Conservation (phyloP, 2,888 invertebrate genomes). For the Drosophila seclusa region DNA sequence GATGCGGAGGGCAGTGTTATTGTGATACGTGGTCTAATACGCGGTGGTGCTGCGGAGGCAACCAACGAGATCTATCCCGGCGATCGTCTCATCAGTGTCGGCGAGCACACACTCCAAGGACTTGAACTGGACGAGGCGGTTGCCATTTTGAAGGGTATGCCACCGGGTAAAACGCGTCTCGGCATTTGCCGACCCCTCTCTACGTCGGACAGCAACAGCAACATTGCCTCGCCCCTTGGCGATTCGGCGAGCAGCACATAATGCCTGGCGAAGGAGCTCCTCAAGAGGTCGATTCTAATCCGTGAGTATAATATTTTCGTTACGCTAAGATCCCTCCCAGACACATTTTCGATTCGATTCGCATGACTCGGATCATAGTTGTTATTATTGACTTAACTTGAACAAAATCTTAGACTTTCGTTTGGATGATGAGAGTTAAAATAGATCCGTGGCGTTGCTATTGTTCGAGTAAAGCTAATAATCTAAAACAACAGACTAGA, state of each 20-base stretch:
- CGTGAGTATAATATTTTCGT: constrained; percentile 72
- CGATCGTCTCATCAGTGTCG: constrained; percentile 96
- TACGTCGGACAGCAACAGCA: constrained; percentile 85
- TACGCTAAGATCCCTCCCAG: neutral
- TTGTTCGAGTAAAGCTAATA: neutral
- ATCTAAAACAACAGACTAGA: neutral
- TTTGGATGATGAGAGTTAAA: neutral
- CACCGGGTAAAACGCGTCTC: constrained; percentile 94
- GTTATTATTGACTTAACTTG: neutral
- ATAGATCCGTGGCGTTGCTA: neutral
- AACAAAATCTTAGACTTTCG: neutral
- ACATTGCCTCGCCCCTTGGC: constrained; percentile 84
- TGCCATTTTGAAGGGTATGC: constrained; percentile 96
- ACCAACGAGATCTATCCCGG: constrained; percentile 98
- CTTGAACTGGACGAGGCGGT: constrained; percentile 97
- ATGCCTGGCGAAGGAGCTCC: constrained; percentile 55
- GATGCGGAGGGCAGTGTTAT: constrained; percentile 98
- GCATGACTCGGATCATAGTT: neutral
- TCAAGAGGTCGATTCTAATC: constrained; percentile 42
- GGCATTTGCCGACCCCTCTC: constrained; percentile 93
- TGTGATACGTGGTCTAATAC: constrained; percentile 98
- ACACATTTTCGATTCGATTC: neutral
- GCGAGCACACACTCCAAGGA: constrained; percentile 95
- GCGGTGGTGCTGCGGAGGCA: constrained; percentile 98
- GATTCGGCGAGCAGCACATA: constrained; percentile 84